phyloP scores from a whole-genome alignment of 1,140 invertebrate species.

The Centruroides vittatus region DNA sequence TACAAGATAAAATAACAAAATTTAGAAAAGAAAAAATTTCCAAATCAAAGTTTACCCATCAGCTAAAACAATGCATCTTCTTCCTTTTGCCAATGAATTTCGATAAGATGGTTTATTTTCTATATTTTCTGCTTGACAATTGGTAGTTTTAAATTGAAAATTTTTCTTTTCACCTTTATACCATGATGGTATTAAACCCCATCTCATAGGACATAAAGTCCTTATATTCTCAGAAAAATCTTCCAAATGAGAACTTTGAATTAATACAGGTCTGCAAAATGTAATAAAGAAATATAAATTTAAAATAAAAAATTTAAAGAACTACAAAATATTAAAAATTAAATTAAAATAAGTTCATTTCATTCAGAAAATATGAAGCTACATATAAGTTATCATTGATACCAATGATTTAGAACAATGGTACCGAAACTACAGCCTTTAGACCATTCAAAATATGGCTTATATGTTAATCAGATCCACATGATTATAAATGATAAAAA shows the following conservation, averaged over 20 bases:
- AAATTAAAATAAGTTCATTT: no score
- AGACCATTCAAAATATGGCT: no score
- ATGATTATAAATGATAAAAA: no score
- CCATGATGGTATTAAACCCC: slow-evolving; percentile 71
- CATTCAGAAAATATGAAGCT: no score
- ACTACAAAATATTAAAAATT: no score
- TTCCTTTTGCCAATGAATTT: slow-evolving; percentile 44
- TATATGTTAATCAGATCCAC: no score
- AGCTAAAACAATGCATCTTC: slow-evolving; percentile 57
- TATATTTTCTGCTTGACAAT: slow-evolving; percentile 57
- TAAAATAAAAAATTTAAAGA: no score
- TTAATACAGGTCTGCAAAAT: neutral
- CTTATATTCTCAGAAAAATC: neutral
- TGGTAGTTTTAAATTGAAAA: slow-evolving; percentile 59
- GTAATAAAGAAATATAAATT: no score
- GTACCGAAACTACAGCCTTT: no score
- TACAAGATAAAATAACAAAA: no score
- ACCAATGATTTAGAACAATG: no score
- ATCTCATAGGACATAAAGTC: slow-evolving; percentile 57
- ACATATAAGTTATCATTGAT: no score
- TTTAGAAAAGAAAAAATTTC: neutral
- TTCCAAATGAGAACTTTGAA: neutral
- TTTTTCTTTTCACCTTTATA: slow-evolving; percentile 53
- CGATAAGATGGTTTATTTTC: slow-evolving; percentile 50
- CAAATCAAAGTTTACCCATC: slow-evolving; percentile 38